Percentiles rank a stretch among this genome's conserved stretches.
phyloP scores from a whole-genome alignment of 2,797 vertebrate species.

The Antennarius maculatus region DNA sequence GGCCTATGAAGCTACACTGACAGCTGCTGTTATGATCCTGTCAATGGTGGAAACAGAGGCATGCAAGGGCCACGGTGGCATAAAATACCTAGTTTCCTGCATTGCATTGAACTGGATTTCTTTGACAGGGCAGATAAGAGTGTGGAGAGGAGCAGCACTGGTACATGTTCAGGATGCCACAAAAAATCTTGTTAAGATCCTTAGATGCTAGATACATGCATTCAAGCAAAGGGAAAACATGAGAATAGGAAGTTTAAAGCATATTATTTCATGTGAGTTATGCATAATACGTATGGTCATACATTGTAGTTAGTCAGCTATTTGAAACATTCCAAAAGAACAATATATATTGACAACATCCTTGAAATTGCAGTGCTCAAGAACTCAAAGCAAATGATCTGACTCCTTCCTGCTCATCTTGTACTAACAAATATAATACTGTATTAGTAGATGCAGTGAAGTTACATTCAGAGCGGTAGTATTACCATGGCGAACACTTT shows the following conservation, averaged over 20 bases:
- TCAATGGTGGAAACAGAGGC: slow-evolving; percentile 60
- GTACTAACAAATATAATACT: slow-evolving; percentile 7
- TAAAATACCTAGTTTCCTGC: slow-evolving; percentile 28
- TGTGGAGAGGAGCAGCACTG: slow-evolving; percentile 61
- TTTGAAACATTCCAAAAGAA: slow-evolving; percentile 15
- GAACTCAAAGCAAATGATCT: slow-evolving; percentile 15
- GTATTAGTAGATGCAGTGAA: slow-evolving; percentile 80
- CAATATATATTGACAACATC: neutral
- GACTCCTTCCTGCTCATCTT: neutral
- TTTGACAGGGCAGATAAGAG: slow-evolving; percentile 19
- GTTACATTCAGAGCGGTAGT: slow-evolving; percentile 37
- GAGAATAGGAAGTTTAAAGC: slow-evolving; percentile 14
- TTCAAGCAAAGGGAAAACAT: slow-evolving; percentile 20
- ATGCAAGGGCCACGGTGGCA: slow-evolving; percentile 17
- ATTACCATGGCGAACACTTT: slow-evolving; percentile 31
- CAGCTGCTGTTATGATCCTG: slow-evolving; percentile 70
- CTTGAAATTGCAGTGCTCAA: slow-evolving; percentile 7
- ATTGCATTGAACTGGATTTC: slow-evolving; percentile 27
- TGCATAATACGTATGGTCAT: slow-evolving; percentile 8
- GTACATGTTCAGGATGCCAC: slow-evolving; percentile 35
- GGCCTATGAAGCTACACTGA: slow-evolving; percentile 50
- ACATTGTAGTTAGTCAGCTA: slow-evolving; percentile 48
- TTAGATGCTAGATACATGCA: slow-evolving; percentile 57
- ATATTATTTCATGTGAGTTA: slow-evolving; percentile 19
- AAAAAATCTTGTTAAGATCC: slow-evolving; percentile 36